phyloP scores from a whole-genome alignment of 2,797 vertebrate genomes.

The Vireo griseus region DNA sequence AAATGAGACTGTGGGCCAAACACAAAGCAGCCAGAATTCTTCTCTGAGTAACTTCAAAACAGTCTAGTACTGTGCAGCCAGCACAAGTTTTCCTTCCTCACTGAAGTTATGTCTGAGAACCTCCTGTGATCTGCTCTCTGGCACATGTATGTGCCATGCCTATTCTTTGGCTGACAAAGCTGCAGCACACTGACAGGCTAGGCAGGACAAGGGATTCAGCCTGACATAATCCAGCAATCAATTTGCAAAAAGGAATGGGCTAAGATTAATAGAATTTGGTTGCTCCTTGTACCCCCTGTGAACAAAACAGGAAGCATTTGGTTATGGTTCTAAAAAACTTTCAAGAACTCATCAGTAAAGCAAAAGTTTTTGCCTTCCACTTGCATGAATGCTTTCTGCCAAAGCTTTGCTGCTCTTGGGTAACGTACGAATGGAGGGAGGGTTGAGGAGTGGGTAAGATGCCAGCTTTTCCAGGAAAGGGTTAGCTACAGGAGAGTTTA shows the following conservation, averaged over 20 bases:
- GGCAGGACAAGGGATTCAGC: background rate
- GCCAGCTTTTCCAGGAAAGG: background rate
- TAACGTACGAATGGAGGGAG: rapidly evolving
- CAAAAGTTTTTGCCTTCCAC: background rate
- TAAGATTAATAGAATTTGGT: background rate
- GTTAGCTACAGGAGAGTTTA: background rate
- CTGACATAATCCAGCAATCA: rapidly evolving
- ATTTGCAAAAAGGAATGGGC: background rate
- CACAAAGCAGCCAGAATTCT: background rate
- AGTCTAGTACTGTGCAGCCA: background rate
- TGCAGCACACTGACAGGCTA: rapidly evolving
- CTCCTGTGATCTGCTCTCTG: background rate
- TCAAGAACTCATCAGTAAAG: background rate
- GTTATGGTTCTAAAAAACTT: background rate
- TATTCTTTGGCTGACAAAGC: background rate
- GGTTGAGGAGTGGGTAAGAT: background rate
- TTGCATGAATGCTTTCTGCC: background rate
- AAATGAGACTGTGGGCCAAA: background rate
- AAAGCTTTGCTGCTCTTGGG: background rate
- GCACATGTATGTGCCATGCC: rapidly evolving
- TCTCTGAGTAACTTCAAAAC: rapidly evolving
- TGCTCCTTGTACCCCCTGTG: rapidly evolving
- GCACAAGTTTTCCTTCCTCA: background rate
- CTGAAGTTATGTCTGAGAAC: background rate
- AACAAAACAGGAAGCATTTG: background rate